phyloP scores from a whole-genome alignment of 1,140 invertebrate species.

The Panulirus ornatus region DNA sequence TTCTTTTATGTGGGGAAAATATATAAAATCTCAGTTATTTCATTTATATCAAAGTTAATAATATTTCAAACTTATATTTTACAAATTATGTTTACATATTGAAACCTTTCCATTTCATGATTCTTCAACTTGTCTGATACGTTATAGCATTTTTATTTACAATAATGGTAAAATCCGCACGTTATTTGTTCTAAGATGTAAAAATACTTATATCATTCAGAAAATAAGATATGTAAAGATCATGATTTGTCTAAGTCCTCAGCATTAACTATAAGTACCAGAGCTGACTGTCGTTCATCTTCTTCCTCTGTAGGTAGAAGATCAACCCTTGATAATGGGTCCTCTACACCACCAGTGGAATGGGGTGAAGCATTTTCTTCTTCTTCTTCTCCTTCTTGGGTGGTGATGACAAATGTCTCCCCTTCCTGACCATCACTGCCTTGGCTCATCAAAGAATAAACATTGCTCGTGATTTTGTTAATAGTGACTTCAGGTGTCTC shows the following conservation, averaged over 20 bases:
- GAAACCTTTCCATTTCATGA: no score
- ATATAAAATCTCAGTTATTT: no score
- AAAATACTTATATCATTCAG: no score
- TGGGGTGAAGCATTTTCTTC: slow-evolving; percentile 6
- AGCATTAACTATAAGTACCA: slow-evolving; percentile 64
- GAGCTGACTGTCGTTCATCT: slow-evolving; percentile 45
- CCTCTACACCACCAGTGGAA: neutral
- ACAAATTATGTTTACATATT: no score
- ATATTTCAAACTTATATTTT: no score
- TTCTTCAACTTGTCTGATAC: no score
- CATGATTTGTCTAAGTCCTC: slow-evolving; percentile 41
- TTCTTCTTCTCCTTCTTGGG: slow-evolving; percentile 49
- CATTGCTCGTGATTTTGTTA: slow-evolving; percentile 57
- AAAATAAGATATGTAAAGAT: neutral
- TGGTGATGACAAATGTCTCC: slow-evolving; percentile 62
- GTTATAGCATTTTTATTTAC: no score
- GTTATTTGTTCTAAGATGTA: no score
- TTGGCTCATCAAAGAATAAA: slow-evolving; percentile 62
- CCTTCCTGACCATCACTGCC: slow-evolving; percentile 42
- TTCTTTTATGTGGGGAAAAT: no score
- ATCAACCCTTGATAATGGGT: neutral
- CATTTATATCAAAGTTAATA: no score
- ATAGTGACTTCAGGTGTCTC: slow-evolving; percentile 57
- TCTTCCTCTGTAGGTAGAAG: slow-evolving; percentile 41
- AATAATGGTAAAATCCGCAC: no score